Percentiles rank a stretch among this genome's conserved stretches.
Conservation (phyloP, 2,888 invertebrate genomes). For the Limenitis arthemis region DNA sequence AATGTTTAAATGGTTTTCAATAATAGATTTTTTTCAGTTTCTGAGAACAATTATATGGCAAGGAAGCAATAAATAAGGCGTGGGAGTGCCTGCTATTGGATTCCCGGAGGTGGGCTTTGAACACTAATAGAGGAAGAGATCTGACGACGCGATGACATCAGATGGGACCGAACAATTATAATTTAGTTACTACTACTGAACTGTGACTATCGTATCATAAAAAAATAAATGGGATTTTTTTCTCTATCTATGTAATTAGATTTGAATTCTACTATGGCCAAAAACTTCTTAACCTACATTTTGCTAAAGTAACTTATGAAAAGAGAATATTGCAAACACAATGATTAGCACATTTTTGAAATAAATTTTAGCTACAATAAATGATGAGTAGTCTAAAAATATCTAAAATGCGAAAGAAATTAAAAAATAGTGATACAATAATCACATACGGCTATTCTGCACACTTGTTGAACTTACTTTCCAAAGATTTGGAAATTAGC, state of each 20-base stretch:
- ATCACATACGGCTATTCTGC: not conserved
- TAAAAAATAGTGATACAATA: too few relatives aligned
- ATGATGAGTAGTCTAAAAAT: too few relatives aligned
- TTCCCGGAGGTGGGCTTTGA: slow-evolving; percentile 59
- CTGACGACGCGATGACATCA: slow-evolving; percentile 45
- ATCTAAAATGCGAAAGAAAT: too few relatives aligned
- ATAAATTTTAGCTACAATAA: too few relatives aligned
- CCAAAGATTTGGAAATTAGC: too few relatives aligned
- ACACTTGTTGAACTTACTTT: too few relatives aligned
- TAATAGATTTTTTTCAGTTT: slow-evolving; percentile 18
- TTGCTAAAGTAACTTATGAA: too few relatives aligned
- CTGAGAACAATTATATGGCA: slow-evolving; percentile 46
- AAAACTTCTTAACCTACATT: too few relatives aligned
- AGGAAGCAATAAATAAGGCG: slow-evolving; percentile 63
- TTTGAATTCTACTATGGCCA: not conserved
- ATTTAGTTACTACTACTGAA: slow-evolving; percentile 12
- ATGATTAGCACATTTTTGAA: too few relatives aligned
- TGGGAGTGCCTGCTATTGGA: slow-evolving; percentile 47
- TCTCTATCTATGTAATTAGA: not conserved
- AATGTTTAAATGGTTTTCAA: too few relatives aligned
- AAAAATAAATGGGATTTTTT: not conserved
- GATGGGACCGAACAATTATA: slow-evolving; percentile 26
- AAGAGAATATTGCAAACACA: too few relatives aligned
- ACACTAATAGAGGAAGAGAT: slow-evolving; percentile 38
- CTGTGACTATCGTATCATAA: not conserved